Conservation (phyloP, 2,113 vertebrate species). For the Ptilorrhoa leucosticta region DNA sequence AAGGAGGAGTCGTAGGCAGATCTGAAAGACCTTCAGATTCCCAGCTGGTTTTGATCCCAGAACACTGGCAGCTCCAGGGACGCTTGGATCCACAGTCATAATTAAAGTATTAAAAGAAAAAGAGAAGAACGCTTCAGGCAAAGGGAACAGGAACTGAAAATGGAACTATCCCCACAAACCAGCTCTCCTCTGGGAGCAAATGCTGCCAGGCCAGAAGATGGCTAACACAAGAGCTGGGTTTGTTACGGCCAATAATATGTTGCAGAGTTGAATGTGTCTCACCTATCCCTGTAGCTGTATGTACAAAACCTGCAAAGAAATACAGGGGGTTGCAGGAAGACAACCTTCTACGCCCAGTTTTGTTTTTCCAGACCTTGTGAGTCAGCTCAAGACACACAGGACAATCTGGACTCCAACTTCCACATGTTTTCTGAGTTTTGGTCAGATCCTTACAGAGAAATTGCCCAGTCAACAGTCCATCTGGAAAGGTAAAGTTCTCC, state of each 20-base stretch:
- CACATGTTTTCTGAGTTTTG: rapidly evolving
- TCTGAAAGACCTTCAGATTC: background rate
- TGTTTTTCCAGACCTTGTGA: background rate
- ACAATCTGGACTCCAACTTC: background rate
- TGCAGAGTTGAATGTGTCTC: background rate
- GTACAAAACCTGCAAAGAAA: background rate
- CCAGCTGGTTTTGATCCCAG: background rate
- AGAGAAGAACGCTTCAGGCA: background rate
- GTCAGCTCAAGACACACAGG: background rate
- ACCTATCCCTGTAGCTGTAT: rapidly evolving
- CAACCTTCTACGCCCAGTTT: background rate
- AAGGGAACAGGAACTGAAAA: background rate
- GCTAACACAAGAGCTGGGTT: background rate
- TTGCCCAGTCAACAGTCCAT: background rate
- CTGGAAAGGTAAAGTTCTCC: background rate
- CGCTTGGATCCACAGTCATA: background rate
- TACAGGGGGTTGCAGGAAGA: rapidly evolving
- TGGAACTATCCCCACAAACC: background rate
- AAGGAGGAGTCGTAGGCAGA: background rate
- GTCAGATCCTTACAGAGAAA: background rate
- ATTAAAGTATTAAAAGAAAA: background rate
- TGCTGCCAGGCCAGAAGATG: background rate
- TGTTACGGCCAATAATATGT: rapidly evolving
- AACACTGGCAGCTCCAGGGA: background rate
- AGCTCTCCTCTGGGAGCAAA: background rate